Percentiles rank a stretch among this genome's conserved stretches.
Evolutionary conservation across 30 jellyfish, hydroid and myxozoan species (phyloP).

Genomic region (Aurelia coerulea): DNA sequence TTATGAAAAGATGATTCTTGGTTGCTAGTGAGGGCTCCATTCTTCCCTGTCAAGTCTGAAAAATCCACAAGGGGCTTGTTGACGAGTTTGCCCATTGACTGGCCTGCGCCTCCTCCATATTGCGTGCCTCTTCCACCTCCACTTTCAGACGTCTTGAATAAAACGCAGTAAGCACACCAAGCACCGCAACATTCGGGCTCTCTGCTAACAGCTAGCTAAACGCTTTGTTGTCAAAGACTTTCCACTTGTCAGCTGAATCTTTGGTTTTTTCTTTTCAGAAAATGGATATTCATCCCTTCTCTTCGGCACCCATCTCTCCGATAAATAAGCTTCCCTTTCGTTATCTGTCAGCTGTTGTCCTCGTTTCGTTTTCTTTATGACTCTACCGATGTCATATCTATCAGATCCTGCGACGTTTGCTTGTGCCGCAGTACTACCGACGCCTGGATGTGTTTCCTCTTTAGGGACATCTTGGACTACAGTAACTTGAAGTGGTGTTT

Average conservation of each 20-base stretch:
- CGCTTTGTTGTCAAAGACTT: constrained; percentile 24
- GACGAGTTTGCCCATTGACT: constrained; percentile 20
- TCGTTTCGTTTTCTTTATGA: neutral
- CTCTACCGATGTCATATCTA: neutral
- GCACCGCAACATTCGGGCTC: constrained; percentile 29
- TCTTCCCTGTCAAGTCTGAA: constrained; percentile 32
- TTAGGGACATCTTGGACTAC: neutral
- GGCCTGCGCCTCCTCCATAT: constrained; percentile 35
- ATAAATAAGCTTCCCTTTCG: neutral
- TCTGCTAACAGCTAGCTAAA: constrained; percentile 47
- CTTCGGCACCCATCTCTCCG: neutral
- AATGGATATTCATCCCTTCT: neutral
- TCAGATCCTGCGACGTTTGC: too few species aligned
- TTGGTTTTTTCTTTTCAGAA: neutral
- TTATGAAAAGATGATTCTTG: constrained; percentile 25
- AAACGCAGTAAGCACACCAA: constrained; percentile 32
- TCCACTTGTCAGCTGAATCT: neutral
- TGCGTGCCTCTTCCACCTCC: constrained; percentile 44
- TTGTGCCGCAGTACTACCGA: neutral
- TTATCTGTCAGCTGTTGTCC: constrained; percentile 1
- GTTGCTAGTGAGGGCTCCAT: constrained; percentile 38
- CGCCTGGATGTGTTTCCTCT: neutral
- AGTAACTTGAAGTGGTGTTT: too few species aligned
- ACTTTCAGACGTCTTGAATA: constrained; percentile 3
- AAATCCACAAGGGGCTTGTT: constrained; percentile 47